Conservation (phyloP, 2,797 vertebrate species). For the Tarsius wallacei region DNA sequence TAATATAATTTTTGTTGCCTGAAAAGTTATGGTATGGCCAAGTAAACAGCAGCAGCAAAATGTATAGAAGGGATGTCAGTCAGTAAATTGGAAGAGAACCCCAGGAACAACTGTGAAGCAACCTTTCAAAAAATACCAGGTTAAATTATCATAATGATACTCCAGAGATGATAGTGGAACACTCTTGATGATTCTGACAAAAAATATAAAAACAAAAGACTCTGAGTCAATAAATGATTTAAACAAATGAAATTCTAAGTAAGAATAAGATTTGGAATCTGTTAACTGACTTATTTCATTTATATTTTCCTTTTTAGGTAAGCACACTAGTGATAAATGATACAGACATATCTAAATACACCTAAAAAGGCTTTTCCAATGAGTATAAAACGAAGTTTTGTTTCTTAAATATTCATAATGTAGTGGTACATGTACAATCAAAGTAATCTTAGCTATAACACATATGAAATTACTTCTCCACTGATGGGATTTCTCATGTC, state of each 20-base stretch:
- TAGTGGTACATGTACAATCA: neutral
- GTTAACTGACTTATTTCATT: neutral
- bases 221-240: neutral
- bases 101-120: neutral
- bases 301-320: neutral
- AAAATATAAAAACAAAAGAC: neutral
- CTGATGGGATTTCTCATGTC: neutral
- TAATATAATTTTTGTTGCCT: neutral
- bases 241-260: neutral
- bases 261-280: neutral
- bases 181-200: neutral
- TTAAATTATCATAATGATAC: neutral
- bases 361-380: neutral
- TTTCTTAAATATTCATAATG: neutral
- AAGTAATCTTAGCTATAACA: neutral
- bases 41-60: neutral
- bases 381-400: neutral
- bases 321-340: neutral
- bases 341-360: neutral
- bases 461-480: neutral
- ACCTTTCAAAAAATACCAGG: neutral
- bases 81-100: neutral
- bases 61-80: neutral
- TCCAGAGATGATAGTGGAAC: neutral
- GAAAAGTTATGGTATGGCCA: neutral